Base-by-base conservation (phyloP, 2,797 vertebrate species). In the Argya squamiceps region DNA sequence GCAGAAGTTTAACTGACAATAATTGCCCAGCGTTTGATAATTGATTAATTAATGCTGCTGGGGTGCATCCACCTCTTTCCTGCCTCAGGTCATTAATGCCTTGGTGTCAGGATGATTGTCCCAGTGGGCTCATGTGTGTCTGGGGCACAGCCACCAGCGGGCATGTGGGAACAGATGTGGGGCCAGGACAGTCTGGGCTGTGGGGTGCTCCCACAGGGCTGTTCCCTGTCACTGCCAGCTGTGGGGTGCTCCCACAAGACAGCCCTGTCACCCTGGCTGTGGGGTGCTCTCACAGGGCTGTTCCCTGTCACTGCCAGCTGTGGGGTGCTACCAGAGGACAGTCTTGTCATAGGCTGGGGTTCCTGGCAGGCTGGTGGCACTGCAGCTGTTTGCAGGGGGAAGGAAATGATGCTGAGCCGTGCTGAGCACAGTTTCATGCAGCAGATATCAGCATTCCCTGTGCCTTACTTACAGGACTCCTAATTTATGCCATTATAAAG, bases 161-260 rank as follows among this genome's bases (percentile, higher is more conserved):
- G 41, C 26, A 24, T 0, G 0, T 0, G 0, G n/a, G 55, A 41
- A 6, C 39, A 17, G 9, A 0, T 0, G 0, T 22, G 46, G 24
- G 41, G 30, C 29, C 58, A 12, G n/a, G 47, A 12, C 55, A 83
- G 59, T 11, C 27, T 4, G 10, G 26, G 26, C 15, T 29, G 49
- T 49, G 49, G 49, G 46, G 26, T 50, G 49, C 15, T 50, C 49
- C 23, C 23, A 15, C 47, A 43, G 3, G 3, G 36, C 37, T 37
- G 37, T 37, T 11, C 49, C 49, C 27, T 30, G 60, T 30, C 13
- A 43, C 43, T 18, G 19, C 3, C 0, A 4, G 32, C 44, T 29
- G 23, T 46, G 43, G 62, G 15, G 12, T 5, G 22, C 12, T n/a
- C 22, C 43, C 62, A 7, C 30, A 11, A 27, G 47, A 27, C 39